Evolutionary conservation across 2,888 invertebrate species (phyloP), one percentile per base, ranked within the genome.

Genomic region (Phragmatobia fuliginosa): DNA sequence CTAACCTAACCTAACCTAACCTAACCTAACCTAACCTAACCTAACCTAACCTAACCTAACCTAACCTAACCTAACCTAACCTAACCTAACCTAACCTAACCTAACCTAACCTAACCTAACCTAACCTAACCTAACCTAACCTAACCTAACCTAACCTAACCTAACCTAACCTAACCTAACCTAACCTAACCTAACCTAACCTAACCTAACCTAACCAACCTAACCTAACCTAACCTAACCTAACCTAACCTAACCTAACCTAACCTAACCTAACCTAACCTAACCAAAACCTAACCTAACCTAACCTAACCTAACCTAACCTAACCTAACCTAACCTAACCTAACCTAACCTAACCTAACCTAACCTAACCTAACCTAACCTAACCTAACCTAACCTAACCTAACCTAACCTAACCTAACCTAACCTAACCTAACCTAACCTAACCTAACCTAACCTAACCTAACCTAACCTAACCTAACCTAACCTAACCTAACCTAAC

Each of bases 391-490:
- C 36, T 36, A 36, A 36, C 36, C 36, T 45, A 45, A 45, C 45
- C 36, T 36, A 36, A 36, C 36, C 36, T 36, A 36, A 36, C 36
- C 36, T 36, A 75, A 75, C 74, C 74, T 75, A 72, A 72, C 74
- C 74, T 75, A 72, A 72, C 72, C 74, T 72, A 72, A 72, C 74
- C 74, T 72, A 75, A 72, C 74, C 74, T 74, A 72, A 72, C 75
- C 74, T 74, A 74, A 70, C 73, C 72, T 71, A 69, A 69, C 69
- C 45, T 65, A 65, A 68, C 65, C 69, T 65, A 65, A 69, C 65
- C 69, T 69, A 69, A 69, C 68, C 69, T 69, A 69, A 69, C 69
- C 65, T 65, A 65, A 65, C 65, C 69, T 69, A 76, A 76, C 76
- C 76, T 76, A 76, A 76, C 73, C 21, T 72, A 78, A 69, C 69